These are phyloP conservation scores for Geodia barretti DNA, from an alignment of 37 sponge, comb jelly and placozoan species.

Conservation along the genomic window DNA sequence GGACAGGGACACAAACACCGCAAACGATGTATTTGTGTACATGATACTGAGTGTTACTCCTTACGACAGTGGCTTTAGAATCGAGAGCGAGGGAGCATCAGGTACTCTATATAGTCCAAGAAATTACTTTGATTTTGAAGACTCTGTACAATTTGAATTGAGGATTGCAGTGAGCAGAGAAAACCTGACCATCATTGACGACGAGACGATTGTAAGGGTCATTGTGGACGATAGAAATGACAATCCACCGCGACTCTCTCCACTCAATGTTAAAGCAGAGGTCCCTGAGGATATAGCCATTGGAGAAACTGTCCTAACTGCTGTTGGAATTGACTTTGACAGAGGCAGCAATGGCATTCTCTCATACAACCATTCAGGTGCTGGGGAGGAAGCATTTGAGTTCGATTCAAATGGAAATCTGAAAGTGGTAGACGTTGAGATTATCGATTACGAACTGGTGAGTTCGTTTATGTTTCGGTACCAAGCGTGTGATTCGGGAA, in stretches of 20 bases:
- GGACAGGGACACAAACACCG: slow-evolving; percentile 43
- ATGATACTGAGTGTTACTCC: slow-evolving; percentile 43
- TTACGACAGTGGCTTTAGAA: slow-evolving; percentile 56
- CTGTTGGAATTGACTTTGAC: slow-evolving; percentile 74
- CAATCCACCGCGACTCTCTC: slow-evolving; percentile 73
- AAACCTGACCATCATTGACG: slow-evolving; percentile 44
- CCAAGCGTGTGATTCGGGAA: slow-evolving; percentile 55
- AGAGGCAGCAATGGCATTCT: slow-evolving; percentile 51
- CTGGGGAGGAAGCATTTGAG: slow-evolving; percentile 32
- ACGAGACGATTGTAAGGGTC: slow-evolving; percentile 20
- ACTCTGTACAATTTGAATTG: slow-evolving; percentile 25
- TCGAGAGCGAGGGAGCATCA: slow-evolving; percentile 19
- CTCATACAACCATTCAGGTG: slow-evolving; percentile 51
- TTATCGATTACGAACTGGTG: slow-evolving; percentile 36
- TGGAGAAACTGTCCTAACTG: slow-evolving; percentile 25
- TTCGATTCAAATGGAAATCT: slow-evolving; percentile 54
- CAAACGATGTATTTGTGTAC: slow-evolving; percentile 58
- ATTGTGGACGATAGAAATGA: slow-evolving; percentile 70
- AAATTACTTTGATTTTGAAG: slow-evolving; percentile 72
- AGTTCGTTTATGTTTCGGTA: slow-evolving; percentile 25
- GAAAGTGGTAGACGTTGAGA: neutral
- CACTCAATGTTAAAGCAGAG: slow-evolving; percentile 26
- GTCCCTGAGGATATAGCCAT: slow-evolving; percentile 23
- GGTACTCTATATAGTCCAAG: slow-evolving; percentile 44
- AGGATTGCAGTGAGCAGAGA: slow-evolving; percentile 52